Evolutionary conservation across 2,113 vertebrate genomes (phyloP), one percentile per base, ranked within the genome.

Genomic region (Podarcis cretensis): DNA sequence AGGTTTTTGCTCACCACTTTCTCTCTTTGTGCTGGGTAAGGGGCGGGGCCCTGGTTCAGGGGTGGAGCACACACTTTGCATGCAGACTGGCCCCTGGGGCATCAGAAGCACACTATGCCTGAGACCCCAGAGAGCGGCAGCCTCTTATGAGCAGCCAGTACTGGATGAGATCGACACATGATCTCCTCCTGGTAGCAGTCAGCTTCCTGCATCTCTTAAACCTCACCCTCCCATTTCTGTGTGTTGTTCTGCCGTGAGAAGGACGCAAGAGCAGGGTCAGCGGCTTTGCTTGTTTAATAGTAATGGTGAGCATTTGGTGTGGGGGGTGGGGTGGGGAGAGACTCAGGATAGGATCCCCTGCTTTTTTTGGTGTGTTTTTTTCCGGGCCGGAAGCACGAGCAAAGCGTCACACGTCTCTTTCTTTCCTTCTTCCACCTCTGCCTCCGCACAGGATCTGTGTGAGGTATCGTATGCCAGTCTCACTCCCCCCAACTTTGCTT

Each of bases 381-480:
- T 7, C 7, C 27, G 43, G 69, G 73, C 13, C 23, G 32, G 13
- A 63, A 37, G 57, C n/a, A 54, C 1, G 4, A 74, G 63, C 30
- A 18, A n/a, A 23, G 6, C 10, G 59, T 21, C 89, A 95, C 82
- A 85, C n/a, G 0, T n/a, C 57, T 81, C 65, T 88, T 5, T 94
- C 78, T 91, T 84, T 94, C 87, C 57, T 21, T 85, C 83, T 78
- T 81, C 76, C 81, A 14, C 32, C 48, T 74, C 91, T 88, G 75
- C 95, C 92, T 96, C 94, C 95, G 91, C 93, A 71, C 94, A 98
- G 98, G 98, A 98, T 98, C 97, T 98, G 98, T 97, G 96, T 98
- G 96, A 98, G 98, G 98, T 98, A 98, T 92, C 90, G 83, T 81
- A 86, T 85, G 23, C 5, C 0, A 30, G 54, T n/a, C 9, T 8